Evolutionary conservation across 1,140 invertebrate species (phyloP), one percentile per base, ranked within the genome.

Genomic region (Delia radicum): DNA sequence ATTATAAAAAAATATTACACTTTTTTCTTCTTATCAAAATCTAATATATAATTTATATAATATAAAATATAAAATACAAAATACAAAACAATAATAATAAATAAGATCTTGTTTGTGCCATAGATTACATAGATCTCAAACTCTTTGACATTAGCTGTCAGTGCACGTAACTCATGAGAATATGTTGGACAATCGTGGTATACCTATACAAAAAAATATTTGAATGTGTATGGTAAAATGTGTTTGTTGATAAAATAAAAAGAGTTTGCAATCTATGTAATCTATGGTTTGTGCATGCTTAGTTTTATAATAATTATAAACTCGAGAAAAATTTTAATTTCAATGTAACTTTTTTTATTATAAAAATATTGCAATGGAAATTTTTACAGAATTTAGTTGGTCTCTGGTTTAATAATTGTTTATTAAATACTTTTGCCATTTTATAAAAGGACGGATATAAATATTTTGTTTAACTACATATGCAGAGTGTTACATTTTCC

Each of bases 401-500:
- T 61, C 55, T 26, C 7, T 61, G 21, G 2, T 21, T 61, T 61
- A 21, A 21, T 21, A 24, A 61, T 5, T 21, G 4, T 28, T 63
- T 63, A 13, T 63, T 63, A 63, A 63, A 63, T 63, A 63, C 61
- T 24, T 63, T 63, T 26, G 61, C 61, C 61, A 63, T 63, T 24
- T 63, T 24, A 4, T 63, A 8, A 42, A 42, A 27, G 61, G 61
- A 63, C 61, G 61, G 61, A 63, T 27, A 15, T 42, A 1, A 13
- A 42, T 42, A 42, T 3, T 42, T 28, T 63, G n/a, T 63, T 27
- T 12, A 28, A 27, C 15, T 21, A 21, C 24, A 61, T 21, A 21
- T 61, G n/a, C n/a, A n/a, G n/a, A n/a, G n/a, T 18, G 55, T 61
- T n/a, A 21, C 8, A 18, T 21, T 61, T 61, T 61, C 24, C 21